Conservation (phyloP, 1,140 invertebrate species). For the Magallana angulata region DNA sequence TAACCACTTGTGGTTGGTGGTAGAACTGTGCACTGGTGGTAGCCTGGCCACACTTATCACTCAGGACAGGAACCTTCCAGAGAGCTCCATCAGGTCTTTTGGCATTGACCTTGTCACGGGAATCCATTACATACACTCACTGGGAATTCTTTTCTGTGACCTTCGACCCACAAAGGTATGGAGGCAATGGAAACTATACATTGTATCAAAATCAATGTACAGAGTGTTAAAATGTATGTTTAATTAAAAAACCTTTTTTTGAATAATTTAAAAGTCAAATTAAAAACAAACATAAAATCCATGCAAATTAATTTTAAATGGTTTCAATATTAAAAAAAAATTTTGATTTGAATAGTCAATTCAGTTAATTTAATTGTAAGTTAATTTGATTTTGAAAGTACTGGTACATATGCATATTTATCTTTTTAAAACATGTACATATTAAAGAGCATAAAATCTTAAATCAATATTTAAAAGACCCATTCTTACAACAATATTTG, state of each 20-base stretch:
- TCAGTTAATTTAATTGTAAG: no score
- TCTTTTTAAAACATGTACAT: not conserved
- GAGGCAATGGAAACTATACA: no score
- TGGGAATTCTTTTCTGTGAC: conserved; percentile 79
- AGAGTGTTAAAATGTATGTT: no score
- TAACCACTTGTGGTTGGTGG: conserved; percentile 80
- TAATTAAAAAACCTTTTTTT: no score
- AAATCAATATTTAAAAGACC: not conserved
- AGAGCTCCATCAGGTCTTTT: conserved; percentile 77
- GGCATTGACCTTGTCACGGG: conserved; percentile 77
- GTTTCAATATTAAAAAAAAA: no score
- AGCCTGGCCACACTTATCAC: conserved; percentile 75
- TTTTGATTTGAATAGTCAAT: no score
- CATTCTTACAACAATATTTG: conserved; percentile 14
- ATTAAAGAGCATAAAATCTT: not conserved
- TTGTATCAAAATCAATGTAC: no score
- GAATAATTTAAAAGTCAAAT: no score
- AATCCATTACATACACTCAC: conserved; percentile 78
- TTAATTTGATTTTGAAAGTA: no score
- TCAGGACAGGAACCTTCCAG: conserved; percentile 77
- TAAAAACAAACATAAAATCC: no score
- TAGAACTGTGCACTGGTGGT: conserved; percentile 80
- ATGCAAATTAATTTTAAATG: no score
- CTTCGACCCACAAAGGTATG: conserved; percentile 77
- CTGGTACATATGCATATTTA: no score